Base-by-base conservation (phyloP, 2,888 invertebrate species). In the Troides helena region DNA sequence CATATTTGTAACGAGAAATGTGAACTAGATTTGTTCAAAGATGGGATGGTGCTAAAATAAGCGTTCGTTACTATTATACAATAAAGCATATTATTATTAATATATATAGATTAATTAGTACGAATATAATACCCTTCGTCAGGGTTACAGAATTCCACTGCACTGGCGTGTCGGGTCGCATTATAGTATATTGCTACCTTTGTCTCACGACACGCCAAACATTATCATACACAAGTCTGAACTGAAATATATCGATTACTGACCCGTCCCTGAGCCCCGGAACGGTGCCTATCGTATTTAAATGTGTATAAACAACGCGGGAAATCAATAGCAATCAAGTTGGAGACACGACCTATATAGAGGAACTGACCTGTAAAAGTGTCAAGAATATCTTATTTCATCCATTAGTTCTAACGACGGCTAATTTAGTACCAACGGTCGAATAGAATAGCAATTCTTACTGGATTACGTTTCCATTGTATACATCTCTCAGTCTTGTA, bases 281-380 rank as follows among this genome's bases (percentile, higher is more conserved):
- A 72, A 76, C 78, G 79, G 76, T 75, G 76, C 77, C 76, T 80
- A 76, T 81, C 80, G 79, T 81, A 79, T 84, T 85, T 85, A 83
- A 79, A 82, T 75, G 79, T 75, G 79, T 81, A 85, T 82, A 84
- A 86, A 85, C 85, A 83, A 81, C 78, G 75, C 62, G 17, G 46
- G 46, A 82, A 82, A 85, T 87, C 86, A 80, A 87, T 87, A 86
- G 78, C 80, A 83, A 83, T 85, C 81, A 81, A 76, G 75, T 76
- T 74, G 76, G 74, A 77, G 74, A 78, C 74, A 74, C 75, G 79
- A 74, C 73, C 74, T 70, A 67, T 71, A 71, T 71, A 62, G 62
- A 46, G 21, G 61, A 64, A 72, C 65, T 77, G 76, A 78, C 75
- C 73, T 70, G 74, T 77, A 68, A 71, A 65, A 50, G 61, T 66